A percentile compares a stretch with the other conserved stretches of the same genome.
Conservation (phyloP, 2,797 vertebrate genomes). For the Coendou prehensilis region DNA sequence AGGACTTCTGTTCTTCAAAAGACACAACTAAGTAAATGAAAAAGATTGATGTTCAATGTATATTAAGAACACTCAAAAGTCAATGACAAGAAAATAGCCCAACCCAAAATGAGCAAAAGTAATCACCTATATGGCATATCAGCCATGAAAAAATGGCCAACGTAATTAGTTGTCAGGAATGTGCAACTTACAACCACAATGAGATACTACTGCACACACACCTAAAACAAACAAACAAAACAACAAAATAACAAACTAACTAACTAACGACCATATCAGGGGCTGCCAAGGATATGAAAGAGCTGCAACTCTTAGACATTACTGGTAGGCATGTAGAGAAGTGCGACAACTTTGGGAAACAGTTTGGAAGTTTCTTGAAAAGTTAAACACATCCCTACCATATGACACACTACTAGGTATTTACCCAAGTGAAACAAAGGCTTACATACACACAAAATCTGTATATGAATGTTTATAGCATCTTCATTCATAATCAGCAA, state of each 20-base stretch:
- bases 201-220: background rate
- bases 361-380: background rate
- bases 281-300: background rate
- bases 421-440: background rate
- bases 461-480: background rate
- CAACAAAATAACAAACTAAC: background rate
- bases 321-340: background rate
- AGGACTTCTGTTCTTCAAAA: slow-evolving; percentile 41
- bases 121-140: background rate
- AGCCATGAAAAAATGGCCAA: background rate
- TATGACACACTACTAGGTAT: background rate
- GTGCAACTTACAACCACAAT: background rate
- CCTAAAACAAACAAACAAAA: background rate
- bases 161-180: background rate
- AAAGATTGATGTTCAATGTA: slow-evolving; percentile 20
- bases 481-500: slow-evolving; percentile 5
- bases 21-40: background rate
- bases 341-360: background rate
- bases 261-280: background rate
- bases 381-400: background rate
- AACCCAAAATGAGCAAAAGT: slow-evolving; percentile 14
- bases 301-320: background rate
- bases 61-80: slow-evolving; percentile 23
- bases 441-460: background rate
- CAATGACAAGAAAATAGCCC: background rate